Evolutionary conservation across 1,140 invertebrate genomes (phyloP), one percentile per base, ranked within the genome.

Genomic region (Liolophura sinensis): DNA sequence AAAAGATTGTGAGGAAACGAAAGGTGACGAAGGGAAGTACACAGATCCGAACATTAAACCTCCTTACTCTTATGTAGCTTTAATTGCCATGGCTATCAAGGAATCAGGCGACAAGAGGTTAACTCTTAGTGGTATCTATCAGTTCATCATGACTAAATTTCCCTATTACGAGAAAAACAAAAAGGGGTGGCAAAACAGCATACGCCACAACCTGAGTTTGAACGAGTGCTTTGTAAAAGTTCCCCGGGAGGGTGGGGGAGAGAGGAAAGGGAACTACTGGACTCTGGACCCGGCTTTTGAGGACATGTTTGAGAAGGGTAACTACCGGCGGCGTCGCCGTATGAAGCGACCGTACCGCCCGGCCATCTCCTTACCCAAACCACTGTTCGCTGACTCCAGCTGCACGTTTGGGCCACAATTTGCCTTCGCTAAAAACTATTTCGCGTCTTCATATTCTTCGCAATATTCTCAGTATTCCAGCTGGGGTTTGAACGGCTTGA

Each of bases 31-130:
- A n/a, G 67, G 65, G 46, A 74, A 74, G 62, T 74, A 74, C 55
- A 73, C 71, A 3, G 78, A 80, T 51, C 78, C 80, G 12, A 78
- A 80, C 57, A 67, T 75, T 0, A 89, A 89, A 71, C 88, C 88
- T 1, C 88, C 88, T 0, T 89, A 87, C 74, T 88, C 87, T 1
- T 89, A 89, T 73, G 89, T 90, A 6, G 88, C 89, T 14, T 79
- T 89, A 3, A 89, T 90, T 54, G 86, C 87, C 22, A 89, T 90
- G 89, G 88, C 89, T 46, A 89, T 89, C 62, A 82, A 85, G 60
- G 82, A 84, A 52, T 82, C 86, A 0, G 81, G 86, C 1, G 87
- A 88, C 52, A 84, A 87, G 60, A 80, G 84, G 40, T 72, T 87
- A 6, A 88, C 88, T 0, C 72, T 88, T 6, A 86, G 82, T 57